Percentiles rank a stretch among this genome's conserved stretches.
Conservation (phyloP, 35 echinoderm and acorn worm genomes). For the Apostichopus parvimensis region DNA sequence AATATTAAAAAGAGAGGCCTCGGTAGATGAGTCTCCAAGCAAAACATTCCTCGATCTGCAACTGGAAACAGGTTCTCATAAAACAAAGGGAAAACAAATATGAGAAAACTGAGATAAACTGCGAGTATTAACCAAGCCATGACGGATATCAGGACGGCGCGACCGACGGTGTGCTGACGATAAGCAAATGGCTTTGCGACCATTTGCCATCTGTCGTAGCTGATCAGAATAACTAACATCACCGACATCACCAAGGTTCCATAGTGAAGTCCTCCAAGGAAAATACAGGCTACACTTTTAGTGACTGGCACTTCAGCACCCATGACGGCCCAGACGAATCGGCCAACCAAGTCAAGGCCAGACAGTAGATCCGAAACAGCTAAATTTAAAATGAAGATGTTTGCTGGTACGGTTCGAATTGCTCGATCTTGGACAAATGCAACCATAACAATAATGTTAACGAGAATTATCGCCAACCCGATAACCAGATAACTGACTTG, state of each 20-base stretch:
- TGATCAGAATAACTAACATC: background rate
- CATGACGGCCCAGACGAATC: background rate
- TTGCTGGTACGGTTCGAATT: slow-evolving; percentile 9
- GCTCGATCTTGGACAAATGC: background rate
- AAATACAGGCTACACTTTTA: background rate
- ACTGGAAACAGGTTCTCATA: background rate
- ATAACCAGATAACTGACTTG: background rate
- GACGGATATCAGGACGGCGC: background rate
- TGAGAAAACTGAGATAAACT: background rate
- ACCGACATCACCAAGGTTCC: background rate
- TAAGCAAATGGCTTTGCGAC: slow-evolving; percentile 1
- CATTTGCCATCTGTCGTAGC: background rate
- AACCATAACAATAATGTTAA: background rate
- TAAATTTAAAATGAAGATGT: slow-evolving; percentile 27
- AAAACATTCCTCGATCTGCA: background rate
- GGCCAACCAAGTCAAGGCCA: background rate
- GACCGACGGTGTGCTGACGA: background rate
- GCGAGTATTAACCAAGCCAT: background rate
- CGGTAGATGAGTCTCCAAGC: slow-evolving; percentile 11
- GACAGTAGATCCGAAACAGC: background rate
- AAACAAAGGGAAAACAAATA: background rate
- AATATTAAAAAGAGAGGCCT: background rate
- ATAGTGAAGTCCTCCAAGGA: slow-evolving; percentile 1
- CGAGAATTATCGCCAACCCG: background rate
- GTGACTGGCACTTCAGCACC: background rate